Evolutionary conservation across 1,140 invertebrate genomes (phyloP), one percentile per base, ranked within the genome.

Genomic region (Panonychus citri): DNA sequence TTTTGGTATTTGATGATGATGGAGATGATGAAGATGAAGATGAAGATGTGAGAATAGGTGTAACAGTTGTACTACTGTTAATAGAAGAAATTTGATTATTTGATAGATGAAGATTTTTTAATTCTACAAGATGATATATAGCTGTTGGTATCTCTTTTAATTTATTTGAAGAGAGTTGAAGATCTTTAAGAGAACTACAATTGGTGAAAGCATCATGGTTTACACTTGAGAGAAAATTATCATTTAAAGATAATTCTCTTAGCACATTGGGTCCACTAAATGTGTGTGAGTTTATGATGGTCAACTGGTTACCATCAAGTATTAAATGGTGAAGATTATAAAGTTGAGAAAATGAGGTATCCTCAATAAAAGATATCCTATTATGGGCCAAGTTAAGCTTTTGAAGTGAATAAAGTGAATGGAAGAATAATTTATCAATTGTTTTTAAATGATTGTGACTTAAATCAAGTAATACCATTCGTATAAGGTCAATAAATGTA

Each of bases 401-500:
- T 69, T 87, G 82, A 55, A 88, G 68, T 17, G 79, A 83, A 62
- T 84, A 84, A 19, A 85, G 68, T 64, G 85, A 81, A 60, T 77
- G 76, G 65, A 88, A 86, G 58, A 82, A 85, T 50, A 80, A 76
- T 2, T 83, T 78, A 60, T 86, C 81, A 15, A 93, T 69, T 65
- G 78, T 81, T 10, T 76, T 78, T 55, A 93, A 75, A 62, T 78
- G 76, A 67, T 93, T 93, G 66, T 84, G 76, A 1, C 84, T 84
- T 26, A 93, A 69, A 68, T 89, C 84, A 24, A 93, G 70, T 4
- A 87, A 70, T 1, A 89, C 82, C 57, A 93, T 73, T 26, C 85
- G 78, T 60, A 85, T 87, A 19, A 91, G 74, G 4, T 86, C 86
- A 15, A 79, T 77, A 63, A 93, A 89, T 21, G 83, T 86, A 52